These are phyloP conservation scores for Rhodinocichla rosea DNA, from an alignment of 2,113 vertebrate genomes.

Conservation along the genomic window DNA sequence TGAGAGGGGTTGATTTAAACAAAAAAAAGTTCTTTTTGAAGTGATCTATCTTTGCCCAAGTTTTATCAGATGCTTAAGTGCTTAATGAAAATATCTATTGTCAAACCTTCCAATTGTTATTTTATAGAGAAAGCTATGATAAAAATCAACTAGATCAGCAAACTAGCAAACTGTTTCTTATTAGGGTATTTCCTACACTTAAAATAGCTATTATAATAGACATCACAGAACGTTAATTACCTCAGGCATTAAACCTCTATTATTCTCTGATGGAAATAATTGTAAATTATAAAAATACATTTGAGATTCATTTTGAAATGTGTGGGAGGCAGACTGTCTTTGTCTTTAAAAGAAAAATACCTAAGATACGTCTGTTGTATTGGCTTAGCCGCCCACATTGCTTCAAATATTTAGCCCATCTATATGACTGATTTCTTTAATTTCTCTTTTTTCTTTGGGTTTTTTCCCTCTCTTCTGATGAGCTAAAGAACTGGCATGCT, in stretches of 20 bases:
- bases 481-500: background rate
- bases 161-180: background rate
- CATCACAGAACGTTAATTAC: constrained; percentile 18
- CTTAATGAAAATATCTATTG: constrained; percentile 9
- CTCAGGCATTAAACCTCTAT: background rate
- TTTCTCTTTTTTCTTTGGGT: background rate
- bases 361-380: background rate
- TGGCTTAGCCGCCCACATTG: background rate
- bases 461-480: background rate
- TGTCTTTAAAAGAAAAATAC: background rate
- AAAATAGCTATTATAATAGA: constrained; percentile 17
- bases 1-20: rapidly evolving
- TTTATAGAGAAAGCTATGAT: constrained; percentile 1
- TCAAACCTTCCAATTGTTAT: constrained; percentile 47
- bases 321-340: background rate
- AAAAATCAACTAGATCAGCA: constrained; percentile 44
- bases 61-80: background rate
- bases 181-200: constrained; percentile 50
- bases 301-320: constrained; percentile 30
- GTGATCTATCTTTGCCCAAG: background rate
- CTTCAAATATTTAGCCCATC: background rate
- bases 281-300: background rate
- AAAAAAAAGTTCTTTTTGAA: background rate
- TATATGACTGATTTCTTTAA: background rate
- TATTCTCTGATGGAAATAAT: background rate